These are phyloP conservation scores for Alaudala cheleensis DNA, from an alignment of 2,113 vertebrate species.

Conservation along the genomic window DNA sequence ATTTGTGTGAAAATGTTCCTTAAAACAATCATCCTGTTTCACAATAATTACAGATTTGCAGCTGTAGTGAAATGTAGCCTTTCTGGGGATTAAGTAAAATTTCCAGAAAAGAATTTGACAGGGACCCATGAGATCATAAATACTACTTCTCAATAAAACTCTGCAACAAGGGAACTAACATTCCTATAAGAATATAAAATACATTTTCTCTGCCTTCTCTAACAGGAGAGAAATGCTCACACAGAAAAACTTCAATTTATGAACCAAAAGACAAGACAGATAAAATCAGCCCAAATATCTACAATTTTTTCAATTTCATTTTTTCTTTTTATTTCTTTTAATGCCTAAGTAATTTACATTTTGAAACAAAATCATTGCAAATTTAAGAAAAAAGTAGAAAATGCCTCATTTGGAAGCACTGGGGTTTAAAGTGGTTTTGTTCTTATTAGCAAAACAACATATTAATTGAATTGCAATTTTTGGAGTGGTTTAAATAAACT, in stretches of 20 bases:
- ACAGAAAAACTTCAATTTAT: not conserved
- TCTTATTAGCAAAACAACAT: not conserved
- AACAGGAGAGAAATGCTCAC: not conserved
- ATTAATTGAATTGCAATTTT: not conserved
- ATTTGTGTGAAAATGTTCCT: not conserved
- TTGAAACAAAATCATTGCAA: not conserved
- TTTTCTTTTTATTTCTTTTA: not conserved
- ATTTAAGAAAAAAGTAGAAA: not conserved
- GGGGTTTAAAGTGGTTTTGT: not conserved
- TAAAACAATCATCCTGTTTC: not conserved
- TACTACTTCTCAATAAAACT: not conserved
- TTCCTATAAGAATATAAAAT: not conserved
- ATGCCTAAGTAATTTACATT: not conserved
- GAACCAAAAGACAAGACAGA: not conserved
- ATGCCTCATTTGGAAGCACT: not conserved
- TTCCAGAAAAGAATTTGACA: not conserved
- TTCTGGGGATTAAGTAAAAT: not conserved
- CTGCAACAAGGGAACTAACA: not conserved
- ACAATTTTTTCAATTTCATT: not conserved
- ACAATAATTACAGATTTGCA: not conserved
- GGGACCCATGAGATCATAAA: not conserved
- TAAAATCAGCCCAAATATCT: not conserved
- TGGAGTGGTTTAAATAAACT: not conserved
- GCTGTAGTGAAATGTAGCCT: not conserved
- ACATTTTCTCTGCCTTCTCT: not conserved